Evolutionary conservation across 2,888 invertebrate species (phyloP).

Genomic region (Meghimatium bilineatum): DNA sequence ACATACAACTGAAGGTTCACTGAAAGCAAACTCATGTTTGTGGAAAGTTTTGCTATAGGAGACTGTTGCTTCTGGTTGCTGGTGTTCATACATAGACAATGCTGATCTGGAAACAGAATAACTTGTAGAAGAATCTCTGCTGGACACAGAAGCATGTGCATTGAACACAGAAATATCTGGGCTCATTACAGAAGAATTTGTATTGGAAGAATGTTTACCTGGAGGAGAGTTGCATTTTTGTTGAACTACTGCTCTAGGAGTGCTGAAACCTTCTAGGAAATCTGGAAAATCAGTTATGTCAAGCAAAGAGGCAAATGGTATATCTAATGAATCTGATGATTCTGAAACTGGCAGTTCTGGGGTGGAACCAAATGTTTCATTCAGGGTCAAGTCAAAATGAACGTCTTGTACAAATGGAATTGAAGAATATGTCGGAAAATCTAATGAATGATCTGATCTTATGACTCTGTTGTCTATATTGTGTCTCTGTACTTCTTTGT

Average conservation of each 20-base stretch:
- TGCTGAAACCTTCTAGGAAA: too few species aligned
- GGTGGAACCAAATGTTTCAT: neutral
- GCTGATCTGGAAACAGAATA: neutral
- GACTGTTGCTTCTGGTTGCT: neutral
- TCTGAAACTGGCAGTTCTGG: slow-evolving; percentile 45
- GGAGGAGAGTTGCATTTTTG: neutral
- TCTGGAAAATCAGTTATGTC: slow-evolving; percentile 20
- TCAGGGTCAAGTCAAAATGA: neutral
- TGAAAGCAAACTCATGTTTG: neutral
- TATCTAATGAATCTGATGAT: slow-evolving; percentile 38
- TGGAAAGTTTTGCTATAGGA: neutral
- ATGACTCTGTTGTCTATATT: neutral
- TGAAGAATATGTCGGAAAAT: neutral
- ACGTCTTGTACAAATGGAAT: neutral
- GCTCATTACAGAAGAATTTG: neutral
- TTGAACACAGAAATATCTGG: neutral
- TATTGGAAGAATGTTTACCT: too few species aligned
- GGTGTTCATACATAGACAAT: neutral
- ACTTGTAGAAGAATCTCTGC: neutral
- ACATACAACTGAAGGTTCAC: neutral
- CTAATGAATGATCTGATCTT: neutral
- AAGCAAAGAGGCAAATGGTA: slow-evolving; percentile 44
- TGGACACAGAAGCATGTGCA: neutral
- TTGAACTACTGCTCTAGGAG: neutral
- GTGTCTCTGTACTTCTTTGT: neutral